Evolutionary conservation across 2,888 invertebrate species (phyloP).

Genomic region (Chromoteleia sp.): DNA sequence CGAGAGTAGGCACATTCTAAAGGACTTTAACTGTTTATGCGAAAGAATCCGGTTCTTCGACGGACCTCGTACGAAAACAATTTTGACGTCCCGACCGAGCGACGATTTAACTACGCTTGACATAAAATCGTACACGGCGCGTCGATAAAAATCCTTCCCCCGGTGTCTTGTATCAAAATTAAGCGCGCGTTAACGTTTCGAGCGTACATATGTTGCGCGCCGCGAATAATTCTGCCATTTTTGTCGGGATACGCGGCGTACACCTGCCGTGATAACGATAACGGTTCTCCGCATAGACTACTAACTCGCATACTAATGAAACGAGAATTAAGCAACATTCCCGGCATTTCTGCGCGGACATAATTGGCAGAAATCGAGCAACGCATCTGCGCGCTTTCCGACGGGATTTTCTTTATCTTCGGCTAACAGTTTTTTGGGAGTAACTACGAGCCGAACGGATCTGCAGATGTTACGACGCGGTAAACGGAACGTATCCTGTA

Average conservation of each 20-base stretch:
- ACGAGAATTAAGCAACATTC: conserved; percentile 45
- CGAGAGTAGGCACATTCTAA: conserved; percentile 45
- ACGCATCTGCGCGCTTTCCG: conserved; percentile 14
- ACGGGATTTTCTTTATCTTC: conserved; percentile 28
- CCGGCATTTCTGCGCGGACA: conserved; percentile 17
- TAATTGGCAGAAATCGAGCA: conserved; percentile 52
- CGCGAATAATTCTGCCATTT: conserved; percentile 11
- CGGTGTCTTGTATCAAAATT: not conserved
- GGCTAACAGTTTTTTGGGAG: conserved; percentile 27
- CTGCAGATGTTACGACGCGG: conserved; percentile 3
- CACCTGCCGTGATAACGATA: conserved; percentile 48
- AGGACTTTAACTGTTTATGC: conserved; percentile 36
- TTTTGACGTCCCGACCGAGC: conserved; percentile 36
- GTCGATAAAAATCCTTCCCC: not conserved
- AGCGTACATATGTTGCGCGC: not conserved
- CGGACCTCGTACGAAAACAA: conserved; percentile 12
- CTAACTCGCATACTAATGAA: conserved; percentile 40
- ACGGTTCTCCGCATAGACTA: conserved; percentile 21
- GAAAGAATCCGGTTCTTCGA: conserved; percentile 46
- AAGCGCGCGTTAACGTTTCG: not conserved
- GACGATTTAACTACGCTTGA: not conserved
- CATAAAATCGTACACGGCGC: too few species aligned
- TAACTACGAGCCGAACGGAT: too few species aligned
- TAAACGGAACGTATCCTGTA: too few species aligned
- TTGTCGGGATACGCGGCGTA: conserved; percentile 4